Conservation (phyloP, 2,113 vertebrate species). For the Paratilapia polleni region DNA sequence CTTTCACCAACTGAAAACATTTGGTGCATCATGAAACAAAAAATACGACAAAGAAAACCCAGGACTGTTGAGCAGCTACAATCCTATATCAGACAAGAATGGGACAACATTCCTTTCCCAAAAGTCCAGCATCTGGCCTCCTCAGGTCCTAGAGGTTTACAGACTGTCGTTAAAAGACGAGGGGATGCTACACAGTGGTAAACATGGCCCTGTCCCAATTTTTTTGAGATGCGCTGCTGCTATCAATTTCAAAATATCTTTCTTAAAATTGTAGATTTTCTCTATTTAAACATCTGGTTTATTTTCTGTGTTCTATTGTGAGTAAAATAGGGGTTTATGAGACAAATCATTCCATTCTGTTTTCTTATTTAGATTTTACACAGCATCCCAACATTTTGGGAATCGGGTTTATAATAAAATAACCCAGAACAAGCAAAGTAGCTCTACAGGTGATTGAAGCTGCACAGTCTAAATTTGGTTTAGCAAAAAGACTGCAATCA, state of each 20-base stretch:
- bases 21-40: too few species aligned
- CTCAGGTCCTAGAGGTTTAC: too few species aligned
- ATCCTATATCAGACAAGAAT: too few species aligned
- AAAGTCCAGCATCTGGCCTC: too few species aligned
- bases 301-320: background rate
- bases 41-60: too few species aligned
- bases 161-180: too few species aligned
- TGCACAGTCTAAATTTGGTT: conserved; percentile 6
- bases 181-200: background rate
- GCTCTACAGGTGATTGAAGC: background rate
- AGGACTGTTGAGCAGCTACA: too few species aligned
- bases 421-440: too few species aligned
- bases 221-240: fast-evolving
- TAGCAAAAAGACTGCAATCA: conserved; percentile 37
- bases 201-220: background rate
- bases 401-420: too few species aligned
- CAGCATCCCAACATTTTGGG: background rate
- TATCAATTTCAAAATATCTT: background rate
- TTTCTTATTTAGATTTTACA: background rate
- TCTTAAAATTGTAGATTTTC: background rate
- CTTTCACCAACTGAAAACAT: background rate
- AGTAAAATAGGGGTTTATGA: background rate
- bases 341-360: background rate
- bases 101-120: too few species aligned
- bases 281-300: background rate